Percentiles rank a stretch among this genome's conserved stretches.
Evolutionary conservation across 2,113 vertebrate genomes (phyloP).

Genomic region (Eolophus roseicapilla): DNA sequence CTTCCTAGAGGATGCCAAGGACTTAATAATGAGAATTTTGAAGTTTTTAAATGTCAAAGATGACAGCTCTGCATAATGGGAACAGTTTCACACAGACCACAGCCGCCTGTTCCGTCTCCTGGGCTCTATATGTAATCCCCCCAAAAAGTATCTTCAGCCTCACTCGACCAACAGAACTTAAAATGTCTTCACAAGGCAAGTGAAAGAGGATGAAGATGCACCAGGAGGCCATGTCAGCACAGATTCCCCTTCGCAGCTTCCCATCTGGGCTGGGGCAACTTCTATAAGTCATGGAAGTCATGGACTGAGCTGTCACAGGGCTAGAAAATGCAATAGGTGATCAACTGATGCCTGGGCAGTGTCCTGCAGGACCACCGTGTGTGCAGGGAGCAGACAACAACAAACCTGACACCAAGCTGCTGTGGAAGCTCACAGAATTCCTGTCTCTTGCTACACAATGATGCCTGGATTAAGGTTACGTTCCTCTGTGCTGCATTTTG

Average conservation of each 20-base stretch:
- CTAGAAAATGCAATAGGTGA: not conserved
- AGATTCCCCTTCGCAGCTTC: not conserved
- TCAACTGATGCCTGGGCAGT: rapidly evolving
- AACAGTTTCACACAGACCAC: not conserved
- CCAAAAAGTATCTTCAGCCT: not conserved
- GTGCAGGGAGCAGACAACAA: not conserved
- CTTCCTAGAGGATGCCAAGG: not conserved
- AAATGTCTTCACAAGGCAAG: not conserved
- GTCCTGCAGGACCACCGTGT: not conserved
- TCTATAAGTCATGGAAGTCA: not conserved
- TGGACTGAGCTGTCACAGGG: not conserved
- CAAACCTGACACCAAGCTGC: slow-evolving; percentile 46
- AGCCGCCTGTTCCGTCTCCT: not conserved
- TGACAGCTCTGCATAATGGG: not conserved
- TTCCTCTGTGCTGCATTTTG: slow-evolving; percentile 56
- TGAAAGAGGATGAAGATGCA: not conserved
- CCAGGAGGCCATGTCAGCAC: rapidly evolving
- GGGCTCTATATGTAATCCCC: not conserved
- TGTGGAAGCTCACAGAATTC: not conserved
- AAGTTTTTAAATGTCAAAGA: not conserved
- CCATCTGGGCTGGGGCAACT: not conserved
- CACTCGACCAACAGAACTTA: not conserved
- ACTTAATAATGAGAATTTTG: not conserved
- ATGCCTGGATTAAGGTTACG: slow-evolving; percentile 59
- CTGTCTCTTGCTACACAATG: slow-evolving; percentile 53